Evolutionary conservation across 1,140 invertebrate species (phyloP).

Genomic region (Himalopsyche phryganea): DNA sequence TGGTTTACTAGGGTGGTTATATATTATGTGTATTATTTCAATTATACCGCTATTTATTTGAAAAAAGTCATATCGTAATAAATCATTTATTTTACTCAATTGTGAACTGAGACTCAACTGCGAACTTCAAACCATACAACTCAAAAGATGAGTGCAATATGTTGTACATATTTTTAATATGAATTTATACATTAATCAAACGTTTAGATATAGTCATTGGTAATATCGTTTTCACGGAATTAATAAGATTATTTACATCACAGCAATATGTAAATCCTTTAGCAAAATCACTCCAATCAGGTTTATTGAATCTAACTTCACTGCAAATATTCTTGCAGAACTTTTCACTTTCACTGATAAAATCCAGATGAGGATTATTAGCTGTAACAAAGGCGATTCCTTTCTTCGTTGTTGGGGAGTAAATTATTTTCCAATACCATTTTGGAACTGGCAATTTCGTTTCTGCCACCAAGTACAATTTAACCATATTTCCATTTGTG

Average conservation of each 20-base stretch:
- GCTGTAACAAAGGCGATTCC: constrained; percentile 49
- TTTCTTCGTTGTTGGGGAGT: constrained; percentile 34
- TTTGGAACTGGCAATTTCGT: constrained; percentile 45
- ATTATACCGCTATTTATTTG: too few relatives aligned
- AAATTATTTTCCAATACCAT: constrained; percentile 50
- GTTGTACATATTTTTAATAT: too few relatives aligned
- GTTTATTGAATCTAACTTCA: constrained; percentile 34
- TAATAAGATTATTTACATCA: constrained; percentile 35
- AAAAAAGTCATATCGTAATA: too few relatives aligned
- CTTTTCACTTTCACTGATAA: constrained; percentile 12
- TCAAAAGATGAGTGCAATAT: too few relatives aligned
- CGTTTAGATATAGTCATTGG: too few relatives aligned
- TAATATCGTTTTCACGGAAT: constrained; percentile 7
- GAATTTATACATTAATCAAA: too few relatives aligned
- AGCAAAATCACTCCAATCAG: constrained; percentile 34
- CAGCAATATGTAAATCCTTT: constrained; percentile 47
- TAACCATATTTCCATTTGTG: constrained; percentile 15
- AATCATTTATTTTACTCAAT: too few relatives aligned
- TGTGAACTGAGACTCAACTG: too few relatives aligned
- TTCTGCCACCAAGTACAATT: constrained; percentile 41
- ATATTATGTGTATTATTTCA: too few relatives aligned
- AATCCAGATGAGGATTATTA: constrained; percentile 47
- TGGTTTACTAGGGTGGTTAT: too few relatives aligned
- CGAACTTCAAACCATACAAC: too few relatives aligned
- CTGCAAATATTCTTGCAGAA: constrained; percentile 44